phyloP scores from a whole-genome alignment of 2,797 vertebrate genomes.

The Monodelphis domestica region DNA sequence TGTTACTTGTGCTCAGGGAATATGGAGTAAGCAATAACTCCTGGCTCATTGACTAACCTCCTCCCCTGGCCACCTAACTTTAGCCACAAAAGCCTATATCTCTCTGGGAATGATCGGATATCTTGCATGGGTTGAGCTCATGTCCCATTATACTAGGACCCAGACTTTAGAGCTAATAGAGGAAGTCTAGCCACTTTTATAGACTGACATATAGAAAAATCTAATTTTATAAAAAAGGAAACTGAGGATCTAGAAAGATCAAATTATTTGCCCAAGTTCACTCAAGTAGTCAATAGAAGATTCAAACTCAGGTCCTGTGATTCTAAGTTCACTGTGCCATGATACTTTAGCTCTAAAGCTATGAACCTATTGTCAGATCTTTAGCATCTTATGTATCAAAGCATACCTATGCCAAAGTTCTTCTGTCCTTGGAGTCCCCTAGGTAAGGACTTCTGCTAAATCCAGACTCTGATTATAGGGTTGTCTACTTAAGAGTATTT shows the following conservation, averaged over 20 bases:
- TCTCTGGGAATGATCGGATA: neutral
- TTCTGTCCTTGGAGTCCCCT: neutral
- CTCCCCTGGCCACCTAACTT: too few relatives aligned
- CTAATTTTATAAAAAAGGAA: neutral
- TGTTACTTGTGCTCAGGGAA: neutral
- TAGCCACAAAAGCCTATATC: neutral
- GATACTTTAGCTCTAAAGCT: neutral
- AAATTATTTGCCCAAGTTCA: neutral
- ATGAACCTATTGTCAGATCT: neutral
- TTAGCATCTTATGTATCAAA: neutral
- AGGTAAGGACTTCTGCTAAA: neutral
- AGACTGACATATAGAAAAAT: neutral
- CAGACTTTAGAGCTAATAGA: neutral
- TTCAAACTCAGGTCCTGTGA: neutral
- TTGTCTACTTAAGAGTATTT: neutral
- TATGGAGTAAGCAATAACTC: neutral
- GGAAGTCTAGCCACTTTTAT: neutral
- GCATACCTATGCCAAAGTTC: neutral
- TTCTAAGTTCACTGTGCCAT: neutral
- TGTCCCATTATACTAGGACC: neutral
- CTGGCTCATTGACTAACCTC: neutral
- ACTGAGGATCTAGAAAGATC: neutral
- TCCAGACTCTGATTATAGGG: neutral
- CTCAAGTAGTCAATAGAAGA: neutral
- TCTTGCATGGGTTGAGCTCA: neutral